Evolutionary conservation across 2,888 invertebrate genomes (phyloP), one percentile per base, ranked within the genome.

Genomic region (Chloroclystis v-ata): DNA sequence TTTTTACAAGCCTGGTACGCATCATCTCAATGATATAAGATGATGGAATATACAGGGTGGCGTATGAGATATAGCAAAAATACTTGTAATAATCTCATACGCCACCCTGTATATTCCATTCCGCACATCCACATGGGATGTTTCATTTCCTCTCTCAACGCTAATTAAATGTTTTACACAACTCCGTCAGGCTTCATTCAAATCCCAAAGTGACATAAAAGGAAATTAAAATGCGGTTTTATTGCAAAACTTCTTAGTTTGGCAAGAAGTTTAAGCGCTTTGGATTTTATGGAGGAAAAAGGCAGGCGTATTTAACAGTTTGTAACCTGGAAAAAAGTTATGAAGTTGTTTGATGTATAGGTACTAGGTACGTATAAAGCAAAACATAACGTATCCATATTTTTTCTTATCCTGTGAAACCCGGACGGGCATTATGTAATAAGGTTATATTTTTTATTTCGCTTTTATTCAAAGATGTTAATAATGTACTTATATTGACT

Each of bases 111-210:
- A 35, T 20, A 16, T 20, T 20, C 20, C 35, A 4, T 35, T 20
- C 11, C 35, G 35, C 35, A 11, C 16, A 10, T n/a, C 20, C 20
- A 56, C 58, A 57, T 63, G 63, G 64, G 67, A 68, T 73, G 69
- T 76, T 79, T 81, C 72, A 79, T 81, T 79, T 79, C 75, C 77
- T 61, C 66, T 70, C 67, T 67, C 67, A 57, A 57, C 56, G 52
- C 72, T 81, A 83, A 82, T 82, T 82, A 82, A 81, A 81, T 75
- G 72, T 79, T 77, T 74, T 68, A 63, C 56, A 65, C 75, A 49
- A 78, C 69, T 77, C 32, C 75, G 63, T 68, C 69, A 69, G 74
- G 74, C 76, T 79, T 75, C 71, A 75, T 79, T 78, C 72, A 64
- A 79, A 77, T 75, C 73, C 66, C 65, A 61, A 70, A 72, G 64